These are phyloP conservation scores for Cuniculus paca DNA, from an alignment of 2,797 vertebrate genomes.

Conservation along the genomic window DNA sequence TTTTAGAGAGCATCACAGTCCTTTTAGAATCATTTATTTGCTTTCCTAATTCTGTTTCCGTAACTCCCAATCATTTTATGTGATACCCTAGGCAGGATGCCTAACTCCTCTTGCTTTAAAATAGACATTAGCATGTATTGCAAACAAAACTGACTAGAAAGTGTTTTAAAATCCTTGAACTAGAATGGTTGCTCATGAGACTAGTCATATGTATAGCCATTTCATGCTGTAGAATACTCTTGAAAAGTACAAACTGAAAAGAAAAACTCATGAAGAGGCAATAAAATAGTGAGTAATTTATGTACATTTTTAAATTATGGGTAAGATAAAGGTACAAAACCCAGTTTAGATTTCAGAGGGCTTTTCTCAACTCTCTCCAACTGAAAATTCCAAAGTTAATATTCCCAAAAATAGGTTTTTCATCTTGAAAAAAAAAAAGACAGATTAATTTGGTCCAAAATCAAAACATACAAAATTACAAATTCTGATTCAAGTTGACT, in stretches of 20 bases:
- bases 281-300: not conserved
- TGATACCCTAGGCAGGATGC: not conserved
- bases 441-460: constrained; percentile 41
- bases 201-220: not conserved
- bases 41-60: constrained; percentile 24
- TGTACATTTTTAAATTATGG: not conserved
- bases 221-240: not conserved
- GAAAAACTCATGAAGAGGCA: not conserved
- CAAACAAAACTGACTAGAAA: constrained; percentile 2
- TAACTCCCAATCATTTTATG: not conserved
- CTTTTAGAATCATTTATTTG: constrained; percentile 42
- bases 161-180: not conserved
- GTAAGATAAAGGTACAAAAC: not conserved
- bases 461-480: not conserved
- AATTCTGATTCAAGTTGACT: constrained; percentile 60
- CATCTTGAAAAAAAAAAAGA: not conserved
- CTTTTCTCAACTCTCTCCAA: not conserved
- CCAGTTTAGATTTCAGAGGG: not conserved
- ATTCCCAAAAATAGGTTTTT: not conserved
- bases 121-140: not conserved
- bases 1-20: not conserved
- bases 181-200: not conserved
- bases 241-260: not conserved
- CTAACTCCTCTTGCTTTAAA: not conserved
- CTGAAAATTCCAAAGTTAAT: not conserved